Evolutionary conservation across 2,113 vertebrate species (phyloP), one percentile per base, ranked within the genome.

Genomic region (Sylvia atricapilla): DNA sequence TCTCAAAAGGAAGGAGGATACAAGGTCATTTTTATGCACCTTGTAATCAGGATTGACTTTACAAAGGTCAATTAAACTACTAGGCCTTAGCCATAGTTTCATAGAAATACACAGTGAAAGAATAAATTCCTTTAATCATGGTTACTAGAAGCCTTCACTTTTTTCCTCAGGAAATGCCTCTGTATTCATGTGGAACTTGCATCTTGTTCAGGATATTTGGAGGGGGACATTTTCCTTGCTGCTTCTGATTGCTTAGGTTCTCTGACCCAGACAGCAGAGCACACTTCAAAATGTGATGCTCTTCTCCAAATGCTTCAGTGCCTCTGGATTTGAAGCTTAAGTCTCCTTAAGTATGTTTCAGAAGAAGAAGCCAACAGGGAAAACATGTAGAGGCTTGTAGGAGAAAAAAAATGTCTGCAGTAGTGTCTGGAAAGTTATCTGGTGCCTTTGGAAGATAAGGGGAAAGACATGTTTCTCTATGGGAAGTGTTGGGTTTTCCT

Each of bases 21-120:
- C 93, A 94, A 95, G 86, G 95, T 95, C 90, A 89, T 96, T 96
- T 95, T 85, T 69, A 76, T 88, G 75, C 22, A 70, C 82, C 37
- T 85, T 92, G 56, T 78, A 90, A 94, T 90, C 69, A 94, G 70
- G 28, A 37, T 11, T 90, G 80, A 66, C 74, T 93, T 95, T 90
- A 79, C 92, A 68, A 76, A 97, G 91, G 77, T 90, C 52, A 89
- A 78, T 96, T 86, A 97, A 92, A 84, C 59, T 69, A 56, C 28
- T 64, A 88, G 72, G 77, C 58, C 39, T 75, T 27, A 89, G 75
- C 47, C 66, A 55, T 23, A 70, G 50, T 72, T 93, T 84, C 75
- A 84, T 43, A 89, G 56, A 90, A 81, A 91, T 30, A 94, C 50
- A 33, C 56, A 86, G 19, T 39, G 33, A 58, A 92, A 89, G 60